These are phyloP conservation scores for Cryptocephalus primarius DNA, from an alignment of 2,888 invertebrate species.

Conservation along the genomic window DNA sequence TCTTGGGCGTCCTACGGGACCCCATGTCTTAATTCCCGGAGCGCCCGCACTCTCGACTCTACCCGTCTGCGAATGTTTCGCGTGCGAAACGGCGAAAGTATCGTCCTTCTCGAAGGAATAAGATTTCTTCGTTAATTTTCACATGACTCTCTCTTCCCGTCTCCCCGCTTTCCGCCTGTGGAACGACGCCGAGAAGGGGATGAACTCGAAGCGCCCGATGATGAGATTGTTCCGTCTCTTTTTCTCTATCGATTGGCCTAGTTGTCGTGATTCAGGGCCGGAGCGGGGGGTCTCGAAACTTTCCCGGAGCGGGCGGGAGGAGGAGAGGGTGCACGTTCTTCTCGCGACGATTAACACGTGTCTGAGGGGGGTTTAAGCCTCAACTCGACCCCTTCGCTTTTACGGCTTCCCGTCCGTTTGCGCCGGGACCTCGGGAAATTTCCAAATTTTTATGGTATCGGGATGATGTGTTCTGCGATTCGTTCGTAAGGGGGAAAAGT, in stretches of 20 bases:
- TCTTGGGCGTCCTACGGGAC: constrained; percentile 9
- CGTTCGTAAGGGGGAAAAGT: too few relatives aligned
- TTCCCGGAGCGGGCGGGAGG: too few relatives aligned
- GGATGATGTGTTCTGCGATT: too few relatives aligned
- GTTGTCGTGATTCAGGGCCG: constrained; percentile 34
- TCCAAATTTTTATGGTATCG: too few relatives aligned
- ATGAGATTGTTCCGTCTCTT: too few relatives aligned
- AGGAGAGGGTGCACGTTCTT: not conserved
- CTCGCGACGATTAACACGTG: not conserved
- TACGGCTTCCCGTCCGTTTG: not conserved
- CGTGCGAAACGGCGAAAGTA: too few relatives aligned
- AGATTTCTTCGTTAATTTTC: too few relatives aligned
- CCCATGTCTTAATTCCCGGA: not conserved
- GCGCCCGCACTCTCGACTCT: not conserved
- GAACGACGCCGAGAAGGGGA: too few relatives aligned
- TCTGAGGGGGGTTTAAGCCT: not conserved
- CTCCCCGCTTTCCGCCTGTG: not conserved
- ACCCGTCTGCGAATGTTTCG: too few relatives aligned
- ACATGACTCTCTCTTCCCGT: not conserved
- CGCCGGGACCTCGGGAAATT: too few relatives aligned
- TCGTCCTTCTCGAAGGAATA: too few relatives aligned
- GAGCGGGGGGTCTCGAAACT: not conserved
- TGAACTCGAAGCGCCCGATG: too few relatives aligned
- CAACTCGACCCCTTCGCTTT: not conserved
- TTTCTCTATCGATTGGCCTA: constrained; percentile 51